A percentile compares a stretch with the other conserved stretches of the same genome.
Evolutionary conservation across 2,113 vertebrate genomes (phyloP).

Genomic region (Talpa occidentalis): DNA sequence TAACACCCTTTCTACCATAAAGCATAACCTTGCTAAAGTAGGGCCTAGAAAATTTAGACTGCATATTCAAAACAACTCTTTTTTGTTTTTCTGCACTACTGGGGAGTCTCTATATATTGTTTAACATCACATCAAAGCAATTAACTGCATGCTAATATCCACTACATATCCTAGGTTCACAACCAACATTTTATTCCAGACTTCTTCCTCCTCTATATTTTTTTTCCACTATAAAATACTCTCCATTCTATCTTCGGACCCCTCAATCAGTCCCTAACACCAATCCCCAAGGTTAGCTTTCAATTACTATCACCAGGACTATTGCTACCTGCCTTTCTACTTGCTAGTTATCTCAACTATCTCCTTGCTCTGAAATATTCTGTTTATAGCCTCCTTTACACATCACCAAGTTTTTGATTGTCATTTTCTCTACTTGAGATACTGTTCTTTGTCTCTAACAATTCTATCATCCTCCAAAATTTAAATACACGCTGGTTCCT

Average conservation of each 20-base stretch:
- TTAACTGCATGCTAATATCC: background rate
- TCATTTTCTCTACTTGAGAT: slow-evolving; percentile 16
- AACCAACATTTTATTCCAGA: background rate
- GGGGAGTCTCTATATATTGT: background rate
- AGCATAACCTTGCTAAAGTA: slow-evolving; percentile 43
- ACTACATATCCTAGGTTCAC: background rate
- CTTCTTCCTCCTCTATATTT: slow-evolving; percentile 16
- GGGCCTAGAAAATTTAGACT: background rate
- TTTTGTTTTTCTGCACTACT: slow-evolving; percentile 8
- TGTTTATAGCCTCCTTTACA: background rate
- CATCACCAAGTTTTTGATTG: background rate
- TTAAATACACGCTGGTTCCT: slow-evolving; percentile 16
- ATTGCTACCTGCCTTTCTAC: background rate
- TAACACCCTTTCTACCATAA: background rate
- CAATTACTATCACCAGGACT: background rate
- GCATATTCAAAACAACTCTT: slow-evolving; percentile 29
- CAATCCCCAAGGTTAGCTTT: background rate
- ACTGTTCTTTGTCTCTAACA: slow-evolving; percentile 32
- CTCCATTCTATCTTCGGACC: background rate
- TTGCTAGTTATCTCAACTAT: background rate
- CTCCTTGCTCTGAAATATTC: slow-evolving; percentile 29
- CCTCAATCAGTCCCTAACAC: background rate
- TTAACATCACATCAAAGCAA: slow-evolving; percentile 16
- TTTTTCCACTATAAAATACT: slow-evolving; percentile 26
- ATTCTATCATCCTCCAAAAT: background rate